Evolutionary conservation across 2,797 vertebrate genomes (phyloP).

Genomic region (Ciconia nigra): DNA sequence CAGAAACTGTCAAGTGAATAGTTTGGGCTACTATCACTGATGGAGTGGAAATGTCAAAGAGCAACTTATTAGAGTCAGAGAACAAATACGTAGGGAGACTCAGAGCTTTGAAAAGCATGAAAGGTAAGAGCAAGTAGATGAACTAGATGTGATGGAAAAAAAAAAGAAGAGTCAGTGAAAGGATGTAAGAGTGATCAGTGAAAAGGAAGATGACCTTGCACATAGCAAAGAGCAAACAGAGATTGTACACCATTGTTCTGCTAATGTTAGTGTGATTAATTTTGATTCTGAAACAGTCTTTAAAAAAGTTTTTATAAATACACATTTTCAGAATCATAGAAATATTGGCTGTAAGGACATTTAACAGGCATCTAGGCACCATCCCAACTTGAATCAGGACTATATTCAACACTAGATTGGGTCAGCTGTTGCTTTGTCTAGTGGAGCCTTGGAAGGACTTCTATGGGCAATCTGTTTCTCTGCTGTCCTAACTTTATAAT

Average conservation of each 20-base stretch:
- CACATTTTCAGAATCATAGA: background rate
- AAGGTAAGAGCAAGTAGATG: background rate
- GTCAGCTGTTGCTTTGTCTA: background rate
- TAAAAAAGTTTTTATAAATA: background rate
- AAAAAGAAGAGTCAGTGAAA: background rate
- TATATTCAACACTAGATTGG: background rate
- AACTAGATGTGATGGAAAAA: background rate
- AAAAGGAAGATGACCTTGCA: background rate
- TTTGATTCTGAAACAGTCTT: background rate
- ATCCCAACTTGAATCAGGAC: background rate
- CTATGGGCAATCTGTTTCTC: background rate
- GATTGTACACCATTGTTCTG: background rate
- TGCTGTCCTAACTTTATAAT: background rate
- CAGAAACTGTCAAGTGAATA: conserved; percentile 25
- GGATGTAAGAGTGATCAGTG: background rate
- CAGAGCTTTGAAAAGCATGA: background rate
- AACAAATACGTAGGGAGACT: conserved; percentile 2
- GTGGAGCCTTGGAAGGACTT: background rate
- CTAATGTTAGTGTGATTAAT: background rate
- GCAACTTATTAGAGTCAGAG: conserved; percentile 21
- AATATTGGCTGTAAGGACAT: background rate
- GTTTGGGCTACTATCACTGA: background rate
- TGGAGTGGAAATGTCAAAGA: conserved; percentile 46
- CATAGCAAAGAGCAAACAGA: background rate
- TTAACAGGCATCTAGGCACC: background rate